Percentiles rank a stretch among this genome's conserved stretches.
Evolutionary conservation across 2,797 vertebrate species (phyloP).

Genomic region (Alfaro cultratus): DNA sequence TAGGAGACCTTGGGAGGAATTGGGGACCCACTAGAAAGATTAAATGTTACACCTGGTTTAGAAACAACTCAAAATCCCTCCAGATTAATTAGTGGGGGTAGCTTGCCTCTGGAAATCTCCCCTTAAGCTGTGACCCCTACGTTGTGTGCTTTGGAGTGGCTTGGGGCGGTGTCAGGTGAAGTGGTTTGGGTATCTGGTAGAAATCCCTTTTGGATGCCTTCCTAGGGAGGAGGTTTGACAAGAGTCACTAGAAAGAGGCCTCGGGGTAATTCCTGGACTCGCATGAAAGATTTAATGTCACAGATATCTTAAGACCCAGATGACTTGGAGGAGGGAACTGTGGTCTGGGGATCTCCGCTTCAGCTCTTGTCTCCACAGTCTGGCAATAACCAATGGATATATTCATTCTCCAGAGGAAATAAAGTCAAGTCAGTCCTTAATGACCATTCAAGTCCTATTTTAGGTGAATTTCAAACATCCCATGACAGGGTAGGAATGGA

Average conservation of each 20-base stretch:
- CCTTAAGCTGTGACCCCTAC: not conserved
- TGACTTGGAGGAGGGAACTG: not conserved
- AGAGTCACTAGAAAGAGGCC: not conserved
- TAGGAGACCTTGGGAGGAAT: not conserved
- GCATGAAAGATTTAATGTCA: not conserved
- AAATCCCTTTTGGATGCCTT: not conserved
- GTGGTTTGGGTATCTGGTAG: not conserved
- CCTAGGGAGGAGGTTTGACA: not conserved
- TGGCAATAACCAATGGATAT: not conserved
- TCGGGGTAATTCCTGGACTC: not conserved
- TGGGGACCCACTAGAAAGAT: not conserved
- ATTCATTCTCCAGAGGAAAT: slow-evolving; percentile 5
- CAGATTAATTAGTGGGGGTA: not conserved
- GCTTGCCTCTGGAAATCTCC: not conserved
- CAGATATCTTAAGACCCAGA: not conserved
- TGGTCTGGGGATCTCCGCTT: not conserved
- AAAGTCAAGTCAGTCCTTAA: slow-evolving; percentile 1
- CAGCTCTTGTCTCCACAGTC: not conserved
- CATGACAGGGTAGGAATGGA: not conserved
- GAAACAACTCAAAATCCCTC: not conserved
- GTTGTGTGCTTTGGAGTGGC: not conserved
- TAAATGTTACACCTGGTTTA: not conserved
- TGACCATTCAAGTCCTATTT: slow-evolving; percentile 23
- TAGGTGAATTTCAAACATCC: slow-evolving; percentile 25
- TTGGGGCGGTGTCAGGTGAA: not conserved